These are phyloP conservation scores for Sebastolobus altivelis DNA, from an alignment of 2,797 vertebrate genomes.

Conservation along the genomic window DNA sequence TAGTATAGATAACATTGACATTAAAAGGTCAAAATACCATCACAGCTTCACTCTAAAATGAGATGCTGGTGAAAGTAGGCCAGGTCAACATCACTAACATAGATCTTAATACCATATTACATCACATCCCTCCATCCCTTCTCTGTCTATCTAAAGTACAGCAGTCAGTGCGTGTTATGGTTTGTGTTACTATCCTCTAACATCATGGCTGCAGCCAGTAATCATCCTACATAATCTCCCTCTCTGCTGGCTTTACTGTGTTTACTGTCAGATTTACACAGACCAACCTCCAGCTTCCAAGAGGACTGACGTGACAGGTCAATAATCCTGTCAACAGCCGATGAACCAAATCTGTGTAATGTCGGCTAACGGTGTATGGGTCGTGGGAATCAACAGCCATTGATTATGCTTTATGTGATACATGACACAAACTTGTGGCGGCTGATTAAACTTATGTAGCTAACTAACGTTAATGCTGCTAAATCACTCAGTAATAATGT, in stretches of 20 bases:
- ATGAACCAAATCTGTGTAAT: conserved; percentile 23
- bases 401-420: no score
- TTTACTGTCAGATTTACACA: conserved; percentile 26
- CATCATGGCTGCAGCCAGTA: conserved; percentile 10
- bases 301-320: conserved; percentile 7
- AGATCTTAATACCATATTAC: conserved; percentile 40
- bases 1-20: not conserved
- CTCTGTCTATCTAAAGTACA: not conserved
- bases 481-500: not conserved
- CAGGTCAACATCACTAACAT: conserved; percentile 37
- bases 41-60: not conserved
- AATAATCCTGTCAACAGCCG: conserved; percentile 58
- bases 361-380: not conserved
- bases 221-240: conserved; percentile 37
- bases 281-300: conserved; percentile 10
- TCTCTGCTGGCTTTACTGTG: conserved; percentile 11
- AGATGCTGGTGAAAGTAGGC: conserved; percentile 37
- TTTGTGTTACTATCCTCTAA: conserved; percentile 10
- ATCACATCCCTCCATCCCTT: conserved; percentile 11
- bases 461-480: not conserved
- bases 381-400: not conserved
- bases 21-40: not conserved
- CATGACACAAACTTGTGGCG: not conserved
- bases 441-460: not conserved
- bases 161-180: not conserved